A percentile compares a stretch with the other conserved stretches of the same genome.
These are phyloP conservation scores for Eriocheir sinensis DNA, from an alignment of 1,140 invertebrate genomes.

Conservation along the genomic window DNA sequence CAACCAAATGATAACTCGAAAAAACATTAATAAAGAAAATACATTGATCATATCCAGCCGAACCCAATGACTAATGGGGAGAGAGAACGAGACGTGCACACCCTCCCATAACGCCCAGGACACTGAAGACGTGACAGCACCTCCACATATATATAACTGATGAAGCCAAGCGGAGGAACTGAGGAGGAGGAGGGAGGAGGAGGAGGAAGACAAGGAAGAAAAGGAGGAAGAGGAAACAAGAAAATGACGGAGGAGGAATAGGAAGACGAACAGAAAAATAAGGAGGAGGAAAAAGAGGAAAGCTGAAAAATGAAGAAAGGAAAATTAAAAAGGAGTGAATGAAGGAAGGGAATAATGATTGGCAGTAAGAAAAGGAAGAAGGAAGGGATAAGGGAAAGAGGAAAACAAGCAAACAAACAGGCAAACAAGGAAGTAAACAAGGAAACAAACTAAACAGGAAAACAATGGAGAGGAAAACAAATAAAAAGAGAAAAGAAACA, in stretches of 20 bases:
- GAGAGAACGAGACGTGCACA: too few species aligned
- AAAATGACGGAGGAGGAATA: background rate
- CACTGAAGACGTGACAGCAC: too few species aligned
- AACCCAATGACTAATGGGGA: too few species aligned
- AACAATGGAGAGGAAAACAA: background rate
- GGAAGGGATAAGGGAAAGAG: background rate
- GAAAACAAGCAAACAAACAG: background rate
- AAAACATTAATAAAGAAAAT: too few species aligned
- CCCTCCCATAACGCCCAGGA: too few species aligned
- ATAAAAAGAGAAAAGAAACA: background rate
- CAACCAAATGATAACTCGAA: background rate
- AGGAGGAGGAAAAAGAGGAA: slow-evolving; percentile 23
- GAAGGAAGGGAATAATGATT: background rate
- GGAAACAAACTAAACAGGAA: background rate
- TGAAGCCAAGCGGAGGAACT: too few species aligned
- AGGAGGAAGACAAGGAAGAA: background rate
- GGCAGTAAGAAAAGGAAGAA: background rate
- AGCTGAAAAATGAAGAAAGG: background rate
- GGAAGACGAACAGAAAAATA: background rate
- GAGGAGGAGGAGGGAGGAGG: too few species aligned
- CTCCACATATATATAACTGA: too few species aligned
- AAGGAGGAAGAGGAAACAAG: background rate
- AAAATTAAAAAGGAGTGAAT: background rate
- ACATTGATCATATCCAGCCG: too few species aligned
- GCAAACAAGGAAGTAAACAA: background rate